These are phyloP conservation scores for Xiphias gladius DNA, from an alignment of 2,113 vertebrate species.

Conservation along the genomic window DNA sequence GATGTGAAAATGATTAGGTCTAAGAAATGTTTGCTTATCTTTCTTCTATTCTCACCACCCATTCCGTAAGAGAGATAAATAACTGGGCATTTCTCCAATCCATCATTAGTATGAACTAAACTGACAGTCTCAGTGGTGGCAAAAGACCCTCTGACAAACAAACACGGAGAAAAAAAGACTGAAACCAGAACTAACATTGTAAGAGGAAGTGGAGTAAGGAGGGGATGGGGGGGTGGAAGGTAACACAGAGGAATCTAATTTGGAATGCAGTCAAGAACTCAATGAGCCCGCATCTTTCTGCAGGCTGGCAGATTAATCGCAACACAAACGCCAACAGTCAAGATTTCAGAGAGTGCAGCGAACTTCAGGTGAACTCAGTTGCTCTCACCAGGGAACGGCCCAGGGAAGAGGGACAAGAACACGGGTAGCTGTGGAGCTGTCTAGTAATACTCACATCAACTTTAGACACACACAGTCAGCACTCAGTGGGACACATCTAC, in stretches of 20 bases:
- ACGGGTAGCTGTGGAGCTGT: slow-evolving; percentile 41
- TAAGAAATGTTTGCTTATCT: slow-evolving; percentile 43
- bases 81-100: slow-evolving; percentile 40
- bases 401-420: slow-evolving; percentile 21
- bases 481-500: slow-evolving; percentile 21
- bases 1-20: slow-evolving; percentile 38
- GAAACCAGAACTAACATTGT: slow-evolving; percentile 42
- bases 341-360: slow-evolving; percentile 59
- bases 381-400: slow-evolving; percentile 22
- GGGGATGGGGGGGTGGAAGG: slow-evolving; percentile 10
- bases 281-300: slow-evolving; percentile 40
- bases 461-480: slow-evolving; percentile 21
- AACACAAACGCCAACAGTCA: slow-evolving; percentile 41
- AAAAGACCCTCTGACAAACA: slow-evolving; percentile 32
- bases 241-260: slow-evolving; percentile 46
- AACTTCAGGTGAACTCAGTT: slow-evolving; percentile 62
- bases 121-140: slow-evolving; percentile 31
- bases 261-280: slow-evolving; percentile 63
- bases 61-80: slow-evolving; percentile 46
- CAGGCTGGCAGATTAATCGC: slow-evolving; percentile 55
- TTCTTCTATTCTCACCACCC: not conserved
- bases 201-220: slow-evolving; percentile 18
- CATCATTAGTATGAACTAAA: slow-evolving; percentile 44
- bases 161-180: slow-evolving; percentile 18
- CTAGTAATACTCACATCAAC: slow-evolving; percentile 29